Base-by-base conservation (phyloP, 2,888 invertebrate genomes). In the Drosophila acutilabella region DNA sequence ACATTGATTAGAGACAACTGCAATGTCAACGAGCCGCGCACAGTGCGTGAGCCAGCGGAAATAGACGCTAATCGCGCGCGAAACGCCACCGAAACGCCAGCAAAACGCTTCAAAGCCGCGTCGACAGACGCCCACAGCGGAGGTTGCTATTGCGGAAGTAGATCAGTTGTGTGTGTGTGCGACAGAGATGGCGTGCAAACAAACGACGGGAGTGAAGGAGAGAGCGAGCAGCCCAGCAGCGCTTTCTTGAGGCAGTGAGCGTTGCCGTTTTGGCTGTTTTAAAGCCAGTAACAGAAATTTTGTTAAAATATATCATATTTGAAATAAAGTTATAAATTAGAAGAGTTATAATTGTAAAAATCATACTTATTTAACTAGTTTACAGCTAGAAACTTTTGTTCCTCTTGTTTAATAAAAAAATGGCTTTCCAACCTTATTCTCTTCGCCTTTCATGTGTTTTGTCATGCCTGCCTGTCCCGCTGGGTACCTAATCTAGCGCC, bases 1-100 rank as follows among this genome's bases (percentile, higher is more conserved):
- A 84, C 62, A 78, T 78, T 88, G 86, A 85, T 85, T 85, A 78
- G 71, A 74, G 70, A 67, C 79, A 81, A 88, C 72, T 88, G 66
- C 88, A 89, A 81, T 88, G 88, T 68, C 86, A 84, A 71, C 78
- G 70, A 79, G 80, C 61, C 59, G 62, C 64, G 20, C 60, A 62
- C 30, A 30, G 30, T 30, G 30, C 8, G 36, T 2, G 13, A 13
- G 11, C 13, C 64, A 85, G 74, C 88, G 84, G 84, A 85, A 85
- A 81, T 50, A 57, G 33, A 38, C 80, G 57, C 62, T 56, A 78
- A 54, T 48, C 78, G 70, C 76, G 36, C 66, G 1, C 45, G 68
- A 70, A 84, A 71, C 77, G 82, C 75, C 26, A 52, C 1, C 45
- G 68, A 70, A 84, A 71, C 77, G 82, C 75, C 26, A 52, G 57